Base-by-base conservation (phyloP, 2,888 invertebrate species). In the Idaea aversata region DNA sequence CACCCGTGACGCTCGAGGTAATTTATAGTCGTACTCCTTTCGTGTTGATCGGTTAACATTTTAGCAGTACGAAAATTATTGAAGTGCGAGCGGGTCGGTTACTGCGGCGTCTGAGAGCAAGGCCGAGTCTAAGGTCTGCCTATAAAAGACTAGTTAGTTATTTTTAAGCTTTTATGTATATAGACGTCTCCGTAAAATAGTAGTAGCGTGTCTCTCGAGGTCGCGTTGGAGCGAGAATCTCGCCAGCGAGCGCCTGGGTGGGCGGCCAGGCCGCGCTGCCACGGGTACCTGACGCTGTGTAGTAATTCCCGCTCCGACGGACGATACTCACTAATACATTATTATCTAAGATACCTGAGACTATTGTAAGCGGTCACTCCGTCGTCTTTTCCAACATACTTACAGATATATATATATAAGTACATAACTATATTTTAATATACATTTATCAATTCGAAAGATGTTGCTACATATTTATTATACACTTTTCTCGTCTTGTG, bases 41-140 rank as follows among this genome's bases (percentile, higher is more conserved):
- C 91, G 91, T 88, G 87, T 92, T 92, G 87, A 87, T 81, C 72
- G 74, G 67, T 88, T 84, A 91, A 92, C 86, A 88, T 88, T 90
- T 86, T 79, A 88, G 92, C 90, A 92, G 92, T 90, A 89, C 92
- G 91, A 86, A 86, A 89, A 88, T 90, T 91, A 89, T 84, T 77
- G 77, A 79, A 85, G 81, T 86, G 85, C 72, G 75, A 71, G 75
- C 74, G 72, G 75, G 77, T 75, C 75, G 77, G 78, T 75, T 1
- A 4, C 36, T 76, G 81, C 83, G 81, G 71, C 79, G 79, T 76
- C 76, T 79, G 77, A 72, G 75, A 75, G 77, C 80, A 77, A 79
- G 79, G 79, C 83, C 83, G 81, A 83, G 84, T 85, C 87, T 84
- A 84, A 76, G 86, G 87, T 87, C 87, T 85, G 88, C 90, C 89